A percentile compares a stretch with the other conserved stretches of the same genome.
Conservation (phyloP, 1,140 invertebrate genomes). For the Subanguina moxae region DNA sequence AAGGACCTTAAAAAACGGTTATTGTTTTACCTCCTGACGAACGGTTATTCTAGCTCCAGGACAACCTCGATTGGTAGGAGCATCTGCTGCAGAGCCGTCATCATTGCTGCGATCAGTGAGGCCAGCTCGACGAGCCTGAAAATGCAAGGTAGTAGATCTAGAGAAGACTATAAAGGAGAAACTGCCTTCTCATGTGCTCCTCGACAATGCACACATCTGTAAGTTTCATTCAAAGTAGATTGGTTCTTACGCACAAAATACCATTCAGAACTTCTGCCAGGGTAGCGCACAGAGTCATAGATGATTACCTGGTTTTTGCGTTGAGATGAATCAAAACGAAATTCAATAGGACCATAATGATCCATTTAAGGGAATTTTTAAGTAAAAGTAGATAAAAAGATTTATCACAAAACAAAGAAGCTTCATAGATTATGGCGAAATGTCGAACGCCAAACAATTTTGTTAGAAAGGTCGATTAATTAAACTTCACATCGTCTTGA, state of each 20-base stretch:
- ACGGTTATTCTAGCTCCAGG: background rate
- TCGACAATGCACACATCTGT: constrained; percentile 33
- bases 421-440: too few species aligned
- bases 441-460: too few species aligned
- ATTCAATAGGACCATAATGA: constrained; percentile 29
- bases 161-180: background rate
- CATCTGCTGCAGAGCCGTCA: background rate
- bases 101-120: too few species aligned
- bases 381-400: too few species aligned
- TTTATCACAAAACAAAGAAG: too few species aligned
- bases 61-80: background rate
- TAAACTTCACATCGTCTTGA: too few species aligned
- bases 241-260: constrained; percentile 29
- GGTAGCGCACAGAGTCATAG: constrained; percentile 20
- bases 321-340: constrained; percentile 32
- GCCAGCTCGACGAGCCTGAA: background rate
- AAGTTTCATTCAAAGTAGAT: constrained; percentile 29
- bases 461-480: too few species aligned
- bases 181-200: constrained; percentile 16
- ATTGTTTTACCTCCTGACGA: background rate
- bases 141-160: background rate
- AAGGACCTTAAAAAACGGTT: too few species aligned
- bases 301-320: constrained; percentile 32
- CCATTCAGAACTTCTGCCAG: constrained; percentile 28
- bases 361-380: background rate